Conservation (phyloP, 1,140 invertebrate genomes). For the Rhyacophila brunnea region DNA sequence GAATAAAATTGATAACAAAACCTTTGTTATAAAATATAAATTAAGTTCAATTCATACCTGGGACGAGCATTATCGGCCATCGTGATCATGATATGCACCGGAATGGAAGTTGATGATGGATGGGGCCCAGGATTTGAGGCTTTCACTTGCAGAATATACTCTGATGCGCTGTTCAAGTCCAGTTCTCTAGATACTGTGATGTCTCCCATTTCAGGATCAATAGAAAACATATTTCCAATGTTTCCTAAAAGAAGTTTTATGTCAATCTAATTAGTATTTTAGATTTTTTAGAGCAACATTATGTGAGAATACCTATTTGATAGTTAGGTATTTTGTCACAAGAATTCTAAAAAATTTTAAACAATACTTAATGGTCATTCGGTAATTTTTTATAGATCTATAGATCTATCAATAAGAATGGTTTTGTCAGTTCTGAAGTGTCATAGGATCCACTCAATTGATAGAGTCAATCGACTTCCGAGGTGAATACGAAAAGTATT, state of each 20-base stretch:
- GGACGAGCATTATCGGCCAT: conserved; percentile 89
- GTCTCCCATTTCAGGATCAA: conserved; percentile 75
- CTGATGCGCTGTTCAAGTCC: conserved; percentile 66
- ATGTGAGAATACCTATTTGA: too few relatives aligned
- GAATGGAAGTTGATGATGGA: conserved; percentile 71
- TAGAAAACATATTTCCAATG: conserved; percentile 78
- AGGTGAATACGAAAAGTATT: too few relatives aligned
- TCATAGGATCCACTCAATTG: too few relatives aligned
- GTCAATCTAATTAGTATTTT: too few relatives aligned
- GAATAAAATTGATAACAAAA: too few relatives aligned
- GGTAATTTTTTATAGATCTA: conserved; percentile 1
- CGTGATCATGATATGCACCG: conserved; percentile 82
- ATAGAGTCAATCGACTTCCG: too few relatives aligned
- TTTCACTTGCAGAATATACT: conserved; percentile 81
- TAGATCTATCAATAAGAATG: too few relatives aligned
- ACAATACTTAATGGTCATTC: too few relatives aligned
- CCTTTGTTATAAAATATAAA: neutral
- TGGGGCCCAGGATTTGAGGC: conserved; percentile 79
- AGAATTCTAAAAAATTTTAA: too few relatives aligned
- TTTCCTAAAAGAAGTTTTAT: conserved; percentile 67
- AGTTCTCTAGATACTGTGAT: conserved; percentile 73
- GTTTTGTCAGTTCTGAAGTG: too few relatives aligned
- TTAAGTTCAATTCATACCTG: conserved; percentile 45
- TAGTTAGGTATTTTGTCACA: too few relatives aligned
- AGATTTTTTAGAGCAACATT: too few relatives aligned